Percentiles rank a stretch among this genome's conserved stretches.
Evolutionary conservation across 2,113 vertebrate genomes (phyloP).

Genomic region (Camelus dromedarius): DNA sequence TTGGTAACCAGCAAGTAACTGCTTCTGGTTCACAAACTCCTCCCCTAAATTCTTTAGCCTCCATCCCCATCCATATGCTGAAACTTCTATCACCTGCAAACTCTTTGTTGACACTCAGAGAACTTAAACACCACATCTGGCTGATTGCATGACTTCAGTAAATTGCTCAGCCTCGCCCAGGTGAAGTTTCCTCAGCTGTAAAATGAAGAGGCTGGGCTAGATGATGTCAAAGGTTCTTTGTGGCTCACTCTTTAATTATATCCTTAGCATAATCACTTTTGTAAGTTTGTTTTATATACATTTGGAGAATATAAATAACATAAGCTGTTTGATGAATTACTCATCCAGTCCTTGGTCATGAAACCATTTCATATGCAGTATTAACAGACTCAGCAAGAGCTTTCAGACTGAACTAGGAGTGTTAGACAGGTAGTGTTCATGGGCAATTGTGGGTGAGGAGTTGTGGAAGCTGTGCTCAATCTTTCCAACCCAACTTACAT

Average conservation of each 20-base stretch:
- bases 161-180: not conserved
- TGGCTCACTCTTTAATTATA: conserved; percentile 62
- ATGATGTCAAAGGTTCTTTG: conserved; percentile 41
- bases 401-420: not conserved
- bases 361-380: conserved; percentile 40
- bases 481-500: not conserved
- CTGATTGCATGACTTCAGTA: not conserved
- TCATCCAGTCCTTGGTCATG: conserved; percentile 15
- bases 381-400: conserved; percentile 5
- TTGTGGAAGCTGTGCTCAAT: not conserved
- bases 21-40: not conserved
- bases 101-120: not conserved
- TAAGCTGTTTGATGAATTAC: conserved; percentile 39
- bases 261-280: conserved; percentile 26
- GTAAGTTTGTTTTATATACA: conserved; percentile 61
- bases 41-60: not conserved
- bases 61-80: not conserved
- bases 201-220: not conserved
- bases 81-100: not conserved
- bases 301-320: conserved; percentile 59
- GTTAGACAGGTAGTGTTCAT: conserved; percentile 11
- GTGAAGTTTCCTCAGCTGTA: conserved; percentile 20
- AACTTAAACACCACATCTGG: not conserved
- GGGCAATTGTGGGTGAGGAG: not conserved
- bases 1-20: not conserved